phyloP scores from a whole-genome alignment of 2,888 invertebrate species.

The Colostygia pectinataria region DNA sequence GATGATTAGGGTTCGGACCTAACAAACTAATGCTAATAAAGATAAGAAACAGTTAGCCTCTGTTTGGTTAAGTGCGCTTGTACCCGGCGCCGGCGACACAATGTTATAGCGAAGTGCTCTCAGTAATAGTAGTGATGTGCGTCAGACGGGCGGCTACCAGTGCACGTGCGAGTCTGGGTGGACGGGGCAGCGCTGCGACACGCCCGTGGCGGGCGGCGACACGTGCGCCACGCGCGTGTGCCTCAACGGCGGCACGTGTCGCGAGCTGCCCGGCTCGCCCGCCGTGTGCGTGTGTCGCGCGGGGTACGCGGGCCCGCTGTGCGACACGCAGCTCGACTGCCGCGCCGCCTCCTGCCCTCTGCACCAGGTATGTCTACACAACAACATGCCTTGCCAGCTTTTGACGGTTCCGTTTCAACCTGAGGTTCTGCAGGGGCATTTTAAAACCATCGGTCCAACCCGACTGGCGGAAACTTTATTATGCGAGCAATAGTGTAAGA shows the following conservation, averaged over 20 bases:
- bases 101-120: too few relatives aligned
- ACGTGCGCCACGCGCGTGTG: conserved; percentile 84
- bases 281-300: conserved; percentile 83
- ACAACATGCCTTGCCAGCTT: too few relatives aligned
- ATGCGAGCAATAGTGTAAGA: too few relatives aligned
- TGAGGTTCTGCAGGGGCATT: too few relatives aligned
- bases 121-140: neutral
- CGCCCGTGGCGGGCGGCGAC: conserved; percentile 34
- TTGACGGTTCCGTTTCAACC: too few relatives aligned
- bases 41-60: too few relatives aligned
- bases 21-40: too few relatives aligned
- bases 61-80: too few relatives aligned
- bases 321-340: conserved; percentile 86
- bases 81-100: too few relatives aligned
- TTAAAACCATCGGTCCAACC: too few relatives aligned
- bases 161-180: conserved; percentile 89
- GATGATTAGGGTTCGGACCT: too few relatives aligned
- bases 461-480: too few relatives aligned
- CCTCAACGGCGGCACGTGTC: conserved; percentile 85
- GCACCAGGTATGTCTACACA: conserved; percentile 44
- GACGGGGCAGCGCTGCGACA: conserved; percentile 73
- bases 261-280: conserved; percentile 48
- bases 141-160: conserved; percentile 75
- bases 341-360: conserved; percentile 71
- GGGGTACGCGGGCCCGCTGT: conserved; percentile 86